Percentiles rank a stretch among this genome's conserved stretches.
Evolutionary conservation across 2,888 invertebrate genomes (phyloP).

Genomic region (Colletes collaris): DNA sequence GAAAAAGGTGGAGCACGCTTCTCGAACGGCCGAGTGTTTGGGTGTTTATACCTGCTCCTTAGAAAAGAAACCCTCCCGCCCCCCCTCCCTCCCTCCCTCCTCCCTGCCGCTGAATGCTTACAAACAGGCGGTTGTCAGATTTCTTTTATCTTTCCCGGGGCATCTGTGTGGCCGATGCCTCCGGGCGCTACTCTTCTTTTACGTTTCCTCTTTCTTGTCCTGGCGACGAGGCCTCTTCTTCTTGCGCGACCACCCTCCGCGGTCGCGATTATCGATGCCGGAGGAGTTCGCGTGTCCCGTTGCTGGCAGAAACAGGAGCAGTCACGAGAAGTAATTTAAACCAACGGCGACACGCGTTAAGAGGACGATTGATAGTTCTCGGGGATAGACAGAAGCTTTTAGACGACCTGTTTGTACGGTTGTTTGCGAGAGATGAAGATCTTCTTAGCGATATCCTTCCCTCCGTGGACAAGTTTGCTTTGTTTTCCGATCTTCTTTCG

Average conservation of each 20-base stretch:
- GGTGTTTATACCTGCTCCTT: constrained; percentile 79
- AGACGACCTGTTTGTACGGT: not conserved
- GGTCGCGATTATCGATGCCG: constrained; percentile 33
- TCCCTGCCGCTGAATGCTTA: constrained; percentile 71
- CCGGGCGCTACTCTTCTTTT: constrained; percentile 56
- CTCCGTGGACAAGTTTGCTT: not conserved
- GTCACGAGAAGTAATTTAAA: constrained; percentile 13
- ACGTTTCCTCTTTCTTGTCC: constrained; percentile 50
- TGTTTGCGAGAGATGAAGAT: not conserved
- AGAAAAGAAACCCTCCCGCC: constrained; percentile 61
- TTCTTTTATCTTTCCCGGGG: constrained; percentile 80
- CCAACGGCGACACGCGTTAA: constrained; percentile 2
- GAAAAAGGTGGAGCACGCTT: constrained; percentile 71
- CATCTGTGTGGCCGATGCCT: constrained; percentile 74
- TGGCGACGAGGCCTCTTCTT: constrained; percentile 8
- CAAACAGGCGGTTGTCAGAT: constrained; percentile 82
- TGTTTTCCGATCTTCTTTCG: constrained; percentile 1
- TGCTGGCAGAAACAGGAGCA: constrained; percentile 9
- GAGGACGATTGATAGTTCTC: not conserved
- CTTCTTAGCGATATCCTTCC: not conserved
- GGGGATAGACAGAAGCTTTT: not conserved
- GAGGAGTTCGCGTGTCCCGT: not conserved
- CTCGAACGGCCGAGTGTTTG: constrained; percentile 66
- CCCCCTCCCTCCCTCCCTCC: too few relatives aligned
- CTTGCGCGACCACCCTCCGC: constrained; percentile 20